Conservation (phyloP, 35 echinoderm and acorn worm genomes). For the Heliocidaris erythrogramma region DNA sequence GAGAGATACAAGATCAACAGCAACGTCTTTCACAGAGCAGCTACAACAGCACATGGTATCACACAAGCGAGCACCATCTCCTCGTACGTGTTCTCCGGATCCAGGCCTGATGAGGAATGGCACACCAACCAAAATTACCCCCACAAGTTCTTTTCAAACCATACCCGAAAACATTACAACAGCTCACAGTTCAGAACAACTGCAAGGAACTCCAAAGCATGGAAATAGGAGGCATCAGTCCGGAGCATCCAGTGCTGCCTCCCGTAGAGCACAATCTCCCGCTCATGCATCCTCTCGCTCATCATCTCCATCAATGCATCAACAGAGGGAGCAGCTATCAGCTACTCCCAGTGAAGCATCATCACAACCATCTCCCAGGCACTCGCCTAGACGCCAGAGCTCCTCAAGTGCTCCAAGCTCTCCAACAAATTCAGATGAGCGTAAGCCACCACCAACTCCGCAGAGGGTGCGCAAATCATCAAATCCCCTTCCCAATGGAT, state of each 20-base stretch:
- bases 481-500: conserved; percentile 35
- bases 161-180: conserved; percentile 96
- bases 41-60: conserved; percentile 82
- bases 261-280: conserved; percentile 82
- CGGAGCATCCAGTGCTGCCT: conserved; percentile 53
- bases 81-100: conserved; percentile 69
- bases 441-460: conserved; percentile 43
- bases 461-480: conserved; percentile 37
- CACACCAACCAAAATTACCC: conserved; percentile 69
- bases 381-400: conserved; percentile 44
- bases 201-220: conserved; percentile 57
- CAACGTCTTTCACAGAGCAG: conserved; percentile 86
- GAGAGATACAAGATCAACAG: conserved; percentile 42
- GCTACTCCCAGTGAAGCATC: conserved; percentile 59
- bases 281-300: conserved; percentile 58
- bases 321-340: conserved; percentile 63
- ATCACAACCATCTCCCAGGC: conserved; percentile 60
- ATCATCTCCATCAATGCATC: conserved; percentile 66
- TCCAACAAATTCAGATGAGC: conserved; percentile 40
- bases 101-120: conserved; percentile 56
- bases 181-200: conserved; percentile 85
- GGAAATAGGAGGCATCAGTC: conserved; percentile 53
- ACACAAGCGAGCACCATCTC: conserved; percentile 38
- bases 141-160: conserved; percentile 88
- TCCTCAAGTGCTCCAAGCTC: conserved; percentile 41